Evolutionary conservation across 1,140 invertebrate species (phyloP).

Genomic region (Dendrolimus punctatus): DNA sequence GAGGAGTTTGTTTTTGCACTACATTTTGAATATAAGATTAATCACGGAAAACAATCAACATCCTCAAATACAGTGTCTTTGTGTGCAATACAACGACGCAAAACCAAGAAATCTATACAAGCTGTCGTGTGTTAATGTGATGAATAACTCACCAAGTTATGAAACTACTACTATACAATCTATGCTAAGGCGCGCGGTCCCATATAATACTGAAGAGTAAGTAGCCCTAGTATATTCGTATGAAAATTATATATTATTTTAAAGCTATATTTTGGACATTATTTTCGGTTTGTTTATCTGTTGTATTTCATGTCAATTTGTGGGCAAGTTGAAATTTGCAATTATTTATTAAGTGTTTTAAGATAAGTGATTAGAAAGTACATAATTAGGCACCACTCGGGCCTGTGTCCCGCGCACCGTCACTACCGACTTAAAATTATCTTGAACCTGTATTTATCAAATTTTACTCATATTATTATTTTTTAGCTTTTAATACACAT

Average conservation of each 20-base stretch:
- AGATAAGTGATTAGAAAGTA: not conserved
- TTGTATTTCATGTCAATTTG: not conserved
- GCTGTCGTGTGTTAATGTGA: not conserved
- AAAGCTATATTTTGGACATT: too few relatives aligned
- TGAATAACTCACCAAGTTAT: not conserved
- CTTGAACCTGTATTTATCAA: conserved; percentile 47
- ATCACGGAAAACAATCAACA: too few relatives aligned
- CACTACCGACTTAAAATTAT: conserved; percentile 39
- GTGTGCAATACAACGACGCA: too few relatives aligned
- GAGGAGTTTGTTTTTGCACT: too few relatives aligned
- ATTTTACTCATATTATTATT: conserved; percentile 30
- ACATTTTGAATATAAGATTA: too few relatives aligned
- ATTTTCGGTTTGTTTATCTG: too few relatives aligned
- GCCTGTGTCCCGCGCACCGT: conserved; percentile 37
- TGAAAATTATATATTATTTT: too few relatives aligned
- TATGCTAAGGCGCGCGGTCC: conserved; percentile 36
- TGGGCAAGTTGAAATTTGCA: not conserved
- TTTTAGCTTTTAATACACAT: conserved; percentile 61
- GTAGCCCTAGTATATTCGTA: not conserved
- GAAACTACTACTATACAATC: not conserved
- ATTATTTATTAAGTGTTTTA: not conserved
- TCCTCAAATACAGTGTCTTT: too few relatives aligned
- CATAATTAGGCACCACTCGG: not conserved
- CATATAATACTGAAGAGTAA: conserved; percentile 34
- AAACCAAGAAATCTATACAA: not conserved